Base-by-base conservation (phyloP, 1,140 invertebrate genomes). In the Frieseomelitta varia region DNA sequence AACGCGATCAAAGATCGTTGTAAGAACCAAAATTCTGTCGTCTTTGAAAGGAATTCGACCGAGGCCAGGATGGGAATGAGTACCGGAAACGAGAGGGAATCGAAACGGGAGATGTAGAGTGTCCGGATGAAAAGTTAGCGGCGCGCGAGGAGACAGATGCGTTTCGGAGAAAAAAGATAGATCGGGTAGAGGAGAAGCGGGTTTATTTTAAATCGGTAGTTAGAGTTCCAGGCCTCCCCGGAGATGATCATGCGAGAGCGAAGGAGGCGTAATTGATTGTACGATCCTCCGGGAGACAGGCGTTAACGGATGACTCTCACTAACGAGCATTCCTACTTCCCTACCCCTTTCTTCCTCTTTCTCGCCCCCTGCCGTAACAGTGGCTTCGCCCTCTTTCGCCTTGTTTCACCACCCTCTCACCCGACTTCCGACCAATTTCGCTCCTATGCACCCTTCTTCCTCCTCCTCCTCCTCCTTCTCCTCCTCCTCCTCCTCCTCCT, bases 141-240 rank as follows among this genome's bases (percentile, higher is more conserved):
- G 17, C 56, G 56, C 24, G 69, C 56, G 14, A 76, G 15, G 63
- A 68, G 39, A 74, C 39, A 79, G 63, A 81, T 53, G 34, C 34
- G 30, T 65, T 30, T 51, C 14, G 56, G 53, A 56, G 34, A 10
- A 80, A 61, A 65, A 61, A 73, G 55, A 82, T 39, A 63, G 12
- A 24, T 34, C 47, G 68, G 63, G 61, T 65, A 73, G 51, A 68
- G 79, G 78, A 71, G 76, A 51, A 69, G 80, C 74, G 90, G 88
- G 94, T 94, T 94, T 94, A 94, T 94, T 94, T 94, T 94, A 94
- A 94, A 94, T 94, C 93, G 92, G 93, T 93, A 93, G 93, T 93
- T 93, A 92, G 91, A 88, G 87, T 87, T 89, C 85, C 90, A 89
- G 92, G 92, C 93, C 93, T 93, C 92, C 93, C 92, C 90, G 89